Evolutionary conservation across 2,113 vertebrate species (phyloP).

Genomic region (Prinia subflava): DNA sequence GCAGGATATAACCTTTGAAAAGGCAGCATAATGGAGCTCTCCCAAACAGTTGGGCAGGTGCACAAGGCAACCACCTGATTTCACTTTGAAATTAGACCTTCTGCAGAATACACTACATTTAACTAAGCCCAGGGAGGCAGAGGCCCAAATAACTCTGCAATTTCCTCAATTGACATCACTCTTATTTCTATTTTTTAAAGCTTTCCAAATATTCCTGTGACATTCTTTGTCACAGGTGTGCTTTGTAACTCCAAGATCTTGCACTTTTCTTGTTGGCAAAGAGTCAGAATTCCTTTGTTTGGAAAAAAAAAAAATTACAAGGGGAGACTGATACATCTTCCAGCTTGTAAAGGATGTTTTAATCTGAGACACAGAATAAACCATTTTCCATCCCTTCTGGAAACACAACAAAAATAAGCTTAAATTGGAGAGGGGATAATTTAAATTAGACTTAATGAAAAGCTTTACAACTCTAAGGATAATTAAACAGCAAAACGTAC

Average conservation of each 20-base stretch:
- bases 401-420: neutral
- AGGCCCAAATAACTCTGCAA: neutral
- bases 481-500: neutral
- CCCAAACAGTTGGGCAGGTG: neutral
- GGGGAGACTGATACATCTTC: neutral
- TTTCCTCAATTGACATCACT: neutral
- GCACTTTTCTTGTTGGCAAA: neutral
- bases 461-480: neutral
- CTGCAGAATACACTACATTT: neutral
- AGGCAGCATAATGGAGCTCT: neutral
- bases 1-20: constrained; percentile 21
- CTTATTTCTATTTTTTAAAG: neutral
- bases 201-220: neutral
- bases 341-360: neutral
- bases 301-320: neutral
- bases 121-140: neutral
- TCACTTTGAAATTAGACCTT: constrained; percentile 11
- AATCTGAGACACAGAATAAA: neutral
- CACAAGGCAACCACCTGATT: neutral
- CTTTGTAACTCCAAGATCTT: neutral
- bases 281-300: neutral
- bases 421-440: neutral
- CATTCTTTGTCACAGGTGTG: neutral
- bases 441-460: neutral
- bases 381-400: neutral